A percentile compares a stretch with the other conserved stretches of the same genome.
Evolutionary conservation across 2,888 invertebrate genomes (phyloP).

Genomic region (Dynastes maya): DNA sequence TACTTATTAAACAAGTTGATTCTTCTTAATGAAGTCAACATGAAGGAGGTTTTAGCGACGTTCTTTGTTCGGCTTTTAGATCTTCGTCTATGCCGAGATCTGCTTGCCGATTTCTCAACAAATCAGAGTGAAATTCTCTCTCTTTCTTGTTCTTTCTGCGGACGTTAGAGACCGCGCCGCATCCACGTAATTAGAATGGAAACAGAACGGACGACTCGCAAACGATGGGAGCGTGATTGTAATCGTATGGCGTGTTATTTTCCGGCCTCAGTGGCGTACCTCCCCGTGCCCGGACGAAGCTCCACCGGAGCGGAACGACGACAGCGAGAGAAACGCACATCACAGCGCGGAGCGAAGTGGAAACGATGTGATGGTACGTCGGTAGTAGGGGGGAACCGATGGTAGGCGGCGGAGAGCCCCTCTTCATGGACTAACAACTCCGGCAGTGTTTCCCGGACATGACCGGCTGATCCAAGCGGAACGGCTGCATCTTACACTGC

Average conservation of each 20-base stretch:
- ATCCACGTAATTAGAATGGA: conserved; percentile 42
- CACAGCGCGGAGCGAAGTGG: background rate
- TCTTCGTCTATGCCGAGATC: conserved; percentile 2
- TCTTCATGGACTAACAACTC: conserved; percentile 65
- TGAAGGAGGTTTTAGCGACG: background rate
- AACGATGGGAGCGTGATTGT: conserved; percentile 54
- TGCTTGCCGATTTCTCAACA: background rate
- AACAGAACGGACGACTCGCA: conserved; percentile 44
- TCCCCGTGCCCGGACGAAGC: conserved; percentile 57
- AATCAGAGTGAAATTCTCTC: conserved; percentile 28
- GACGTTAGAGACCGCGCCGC: conserved; percentile 21
- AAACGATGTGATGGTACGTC: background rate
- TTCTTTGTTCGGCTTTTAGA: background rate
- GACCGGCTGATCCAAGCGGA: conserved; percentile 64
- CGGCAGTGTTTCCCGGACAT: conserved; percentile 65
- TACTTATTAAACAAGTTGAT: background rate
- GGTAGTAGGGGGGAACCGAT: conserved; percentile 23
- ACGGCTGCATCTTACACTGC: conserved; percentile 60
- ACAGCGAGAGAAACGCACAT: conserved; percentile 19
- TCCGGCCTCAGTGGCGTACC: conserved; percentile 59
- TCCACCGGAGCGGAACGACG: conserved; percentile 53
- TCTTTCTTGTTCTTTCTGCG: background rate
- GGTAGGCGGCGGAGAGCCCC: conserved; percentile 59
- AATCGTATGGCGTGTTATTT: conserved; percentile 52
- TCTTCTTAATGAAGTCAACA: background rate